Evolutionary conservation across 1,140 invertebrate genomes (phyloP).

Genomic region (Amyelois transitella): DNA sequence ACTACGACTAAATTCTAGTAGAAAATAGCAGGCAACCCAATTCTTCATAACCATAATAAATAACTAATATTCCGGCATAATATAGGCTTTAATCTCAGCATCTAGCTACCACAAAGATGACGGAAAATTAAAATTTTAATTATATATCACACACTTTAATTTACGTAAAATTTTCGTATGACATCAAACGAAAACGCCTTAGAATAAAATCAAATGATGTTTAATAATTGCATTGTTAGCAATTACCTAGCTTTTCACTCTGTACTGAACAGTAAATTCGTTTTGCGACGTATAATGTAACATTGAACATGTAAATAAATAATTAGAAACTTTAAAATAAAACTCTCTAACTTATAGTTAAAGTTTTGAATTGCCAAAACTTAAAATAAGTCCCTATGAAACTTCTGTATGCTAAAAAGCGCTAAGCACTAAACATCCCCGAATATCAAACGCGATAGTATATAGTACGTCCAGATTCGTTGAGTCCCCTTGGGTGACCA

Average conservation of each 20-base stretch:
- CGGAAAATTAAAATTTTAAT: conserved; percentile 47
- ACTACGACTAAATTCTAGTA: conserved; percentile 54
- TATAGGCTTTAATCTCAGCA: conserved; percentile 45
- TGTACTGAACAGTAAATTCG: conserved; percentile 31
- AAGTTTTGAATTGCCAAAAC: conserved; percentile 73
- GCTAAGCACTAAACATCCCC: conserved; percentile 5
- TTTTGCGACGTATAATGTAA: conserved; percentile 56
- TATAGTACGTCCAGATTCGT: conserved; percentile 1
- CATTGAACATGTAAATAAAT: conserved; percentile 62
- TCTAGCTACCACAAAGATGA: conserved; percentile 63
- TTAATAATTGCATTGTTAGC: conserved; percentile 32
- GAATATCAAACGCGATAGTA: conserved; percentile 4
- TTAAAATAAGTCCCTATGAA: conserved; percentile 70
- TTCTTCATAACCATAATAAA: conserved; percentile 55
- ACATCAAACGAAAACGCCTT: conserved; percentile 41
- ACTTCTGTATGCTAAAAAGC: conserved; percentile 7
- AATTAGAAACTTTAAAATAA: conserved; percentile 63
- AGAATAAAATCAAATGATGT: conserved; percentile 30
- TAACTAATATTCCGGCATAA: conserved; percentile 48
- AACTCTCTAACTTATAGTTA: conserved; percentile 74
- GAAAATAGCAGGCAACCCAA: conserved; percentile 59
- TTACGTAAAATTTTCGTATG: conserved; percentile 51
- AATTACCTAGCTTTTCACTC: conserved; percentile 48
- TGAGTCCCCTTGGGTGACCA: conserved; percentile 49
- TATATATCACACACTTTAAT: conserved; percentile 67